These are phyloP conservation scores for Ischnura elegans DNA, from an alignment of 2,888 invertebrate species.

Conservation along the genomic window DNA sequence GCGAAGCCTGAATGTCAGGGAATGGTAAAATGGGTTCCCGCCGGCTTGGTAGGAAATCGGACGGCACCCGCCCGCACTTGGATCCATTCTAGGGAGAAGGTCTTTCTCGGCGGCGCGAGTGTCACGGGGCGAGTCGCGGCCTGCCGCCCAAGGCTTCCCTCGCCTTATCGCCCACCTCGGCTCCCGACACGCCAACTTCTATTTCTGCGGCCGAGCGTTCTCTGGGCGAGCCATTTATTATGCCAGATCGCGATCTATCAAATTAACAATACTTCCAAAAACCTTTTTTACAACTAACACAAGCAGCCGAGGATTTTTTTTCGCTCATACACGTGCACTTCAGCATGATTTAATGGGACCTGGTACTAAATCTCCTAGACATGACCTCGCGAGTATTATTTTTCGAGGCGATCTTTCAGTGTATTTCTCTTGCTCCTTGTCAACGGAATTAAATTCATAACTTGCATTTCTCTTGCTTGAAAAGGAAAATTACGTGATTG, in stretches of 20 bases:
- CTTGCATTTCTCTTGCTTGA: too few species aligned
- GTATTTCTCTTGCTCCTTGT: too few species aligned
- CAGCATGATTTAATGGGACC: background rate
- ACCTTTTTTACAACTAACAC: background rate
- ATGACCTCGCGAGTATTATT: too few species aligned
- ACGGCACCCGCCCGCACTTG: background rate
- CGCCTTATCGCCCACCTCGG: background rate
- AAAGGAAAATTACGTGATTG: too few species aligned
- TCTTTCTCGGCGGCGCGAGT: background rate
- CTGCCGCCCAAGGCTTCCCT: background rate
- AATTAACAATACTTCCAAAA: background rate
- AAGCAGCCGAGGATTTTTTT: background rate
- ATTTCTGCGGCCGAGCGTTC: background rate
- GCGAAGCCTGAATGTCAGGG: too few species aligned
- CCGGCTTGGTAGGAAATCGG: background rate
- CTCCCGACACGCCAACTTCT: slow-evolving; percentile 4
- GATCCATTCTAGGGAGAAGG: background rate
- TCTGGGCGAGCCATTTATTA: background rate
- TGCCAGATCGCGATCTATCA: background rate
- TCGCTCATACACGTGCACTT: background rate
- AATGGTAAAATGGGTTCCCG: background rate
- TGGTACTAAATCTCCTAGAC: background rate
- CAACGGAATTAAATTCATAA: too few species aligned
- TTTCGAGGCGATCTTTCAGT: too few species aligned
- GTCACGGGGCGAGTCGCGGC: background rate